Evolutionary conservation across 1,140 invertebrate genomes (phyloP).

Genomic region (Pinna nobilis): DNA sequence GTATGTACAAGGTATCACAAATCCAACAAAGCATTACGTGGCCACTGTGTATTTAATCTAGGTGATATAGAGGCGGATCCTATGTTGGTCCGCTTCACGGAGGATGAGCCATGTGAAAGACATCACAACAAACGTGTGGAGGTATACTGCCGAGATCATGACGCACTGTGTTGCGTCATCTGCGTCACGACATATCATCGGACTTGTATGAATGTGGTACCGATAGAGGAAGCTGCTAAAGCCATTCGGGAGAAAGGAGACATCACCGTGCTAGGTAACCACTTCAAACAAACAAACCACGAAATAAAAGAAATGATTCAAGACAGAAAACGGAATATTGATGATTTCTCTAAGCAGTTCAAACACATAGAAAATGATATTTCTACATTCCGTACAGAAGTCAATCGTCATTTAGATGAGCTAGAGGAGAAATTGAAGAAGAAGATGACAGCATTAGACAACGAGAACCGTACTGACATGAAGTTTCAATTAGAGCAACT

Average conservation of each 20-base stretch:
- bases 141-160: slow-evolving; percentile 37
- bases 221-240: slow-evolving; percentile 15
- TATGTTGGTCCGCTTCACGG: slow-evolving; percentile 6
- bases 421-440: not conserved
- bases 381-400: not conserved
- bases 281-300: slow-evolving; percentile 17
- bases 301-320: slow-evolving; percentile 9
- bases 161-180: slow-evolving; percentile 30
- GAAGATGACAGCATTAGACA: not conserved
- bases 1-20: slow-evolving; percentile 29
- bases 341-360: not conserved
- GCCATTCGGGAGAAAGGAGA: not conserved
- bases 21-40: slow-evolving; percentile 27
- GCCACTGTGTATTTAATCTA: slow-evolving; percentile 27
- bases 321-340: slow-evolving; percentile 1
- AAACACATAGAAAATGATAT: slow-evolving; percentile 5
- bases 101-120: slow-evolving; percentile 17
- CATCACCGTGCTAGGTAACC: not conserved
- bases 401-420: slow-evolving; percentile 1
- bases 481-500: slow-evolving; percentile 1
- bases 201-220: slow-evolving; percentile 19
- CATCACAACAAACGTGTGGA: slow-evolving; percentile 29
- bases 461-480: slow-evolving; percentile 3
- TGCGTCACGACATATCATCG: slow-evolving; percentile 31
- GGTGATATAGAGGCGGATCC: slow-evolving; percentile 30